Conservation (phyloP, 1,140 invertebrate species). For the Subanguina moxae region DNA sequence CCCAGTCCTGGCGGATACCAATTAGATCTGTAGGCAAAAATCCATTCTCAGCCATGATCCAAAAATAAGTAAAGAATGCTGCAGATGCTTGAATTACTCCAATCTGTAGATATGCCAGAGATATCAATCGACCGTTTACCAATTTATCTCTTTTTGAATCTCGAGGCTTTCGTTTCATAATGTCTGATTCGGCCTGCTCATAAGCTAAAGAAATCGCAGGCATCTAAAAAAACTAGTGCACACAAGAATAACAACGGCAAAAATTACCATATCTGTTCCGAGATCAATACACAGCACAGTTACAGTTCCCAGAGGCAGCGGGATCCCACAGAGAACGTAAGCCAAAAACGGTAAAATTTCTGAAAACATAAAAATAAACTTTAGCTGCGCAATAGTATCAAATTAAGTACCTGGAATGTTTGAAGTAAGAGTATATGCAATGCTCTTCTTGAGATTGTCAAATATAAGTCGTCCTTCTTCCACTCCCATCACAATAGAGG, state of each 20-base stretch:
- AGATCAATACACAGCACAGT: slow-evolving; percentile 55
- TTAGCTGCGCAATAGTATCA: too few species aligned
- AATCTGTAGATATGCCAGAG: slow-evolving; percentile 53
- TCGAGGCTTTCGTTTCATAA: slow-evolving; percentile 51
- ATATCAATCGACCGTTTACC: slow-evolving; percentile 53
- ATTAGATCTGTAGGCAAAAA: slow-evolving; percentile 40
- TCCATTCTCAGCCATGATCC: slow-evolving; percentile 57
- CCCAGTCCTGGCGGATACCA: slow-evolving; percentile 44
- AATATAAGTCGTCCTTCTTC: slow-evolving; percentile 62
- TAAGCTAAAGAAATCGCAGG: slow-evolving; percentile 50
- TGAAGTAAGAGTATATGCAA: slow-evolving; percentile 60
- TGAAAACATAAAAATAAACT: too few species aligned
- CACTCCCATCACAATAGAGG: slow-evolving; percentile 61
- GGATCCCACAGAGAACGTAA: slow-evolving; percentile 52
- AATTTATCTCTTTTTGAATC: slow-evolving; percentile 53
- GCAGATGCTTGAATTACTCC: slow-evolving; percentile 55
- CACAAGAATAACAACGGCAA: not conserved
- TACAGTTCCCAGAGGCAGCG: slow-evolving; percentile 49
- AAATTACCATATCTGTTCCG: slow-evolving; percentile 49
- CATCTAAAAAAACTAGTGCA: slow-evolving; percentile 23
- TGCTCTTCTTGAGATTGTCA: slow-evolving; percentile 63
- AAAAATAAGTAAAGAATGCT: slow-evolving; percentile 56
- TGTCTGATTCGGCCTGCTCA: slow-evolving; percentile 53
- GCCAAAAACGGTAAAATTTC: slow-evolving; percentile 47
- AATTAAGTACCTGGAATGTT: too few species aligned